These are phyloP conservation scores for Lasiurus borealis DNA, from an alignment of 2,113 vertebrate genomes.

Conservation along the genomic window DNA sequence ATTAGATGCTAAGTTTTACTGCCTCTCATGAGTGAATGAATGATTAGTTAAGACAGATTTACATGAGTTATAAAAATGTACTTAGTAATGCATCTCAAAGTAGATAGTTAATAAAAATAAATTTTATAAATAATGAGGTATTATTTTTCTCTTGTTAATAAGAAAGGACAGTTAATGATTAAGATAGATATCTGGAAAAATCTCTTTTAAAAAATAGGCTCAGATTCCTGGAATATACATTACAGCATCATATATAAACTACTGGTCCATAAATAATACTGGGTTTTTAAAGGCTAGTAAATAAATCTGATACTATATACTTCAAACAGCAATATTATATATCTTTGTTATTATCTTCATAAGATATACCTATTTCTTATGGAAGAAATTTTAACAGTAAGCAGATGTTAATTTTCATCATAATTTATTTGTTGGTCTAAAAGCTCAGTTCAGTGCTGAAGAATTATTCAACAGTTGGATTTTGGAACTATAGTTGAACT, in stretches of 20 bases:
- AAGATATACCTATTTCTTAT: background rate
- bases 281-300: conserved; percentile 58
- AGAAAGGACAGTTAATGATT: conserved; percentile 42
- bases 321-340: conserved; percentile 44
- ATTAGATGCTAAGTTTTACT: background rate
- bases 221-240: conserved; percentile 48
- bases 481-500: conserved; percentile 47
- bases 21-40: conserved; percentile 46
- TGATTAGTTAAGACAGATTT: conserved; percentile 61
- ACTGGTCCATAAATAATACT: conserved; percentile 35
- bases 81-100: conserved; percentile 51
- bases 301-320: conserved; percentile 50
- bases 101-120: conserved; percentile 62
- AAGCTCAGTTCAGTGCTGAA: conserved; percentile 28
- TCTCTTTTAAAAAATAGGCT: background rate
- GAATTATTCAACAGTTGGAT: background rate
- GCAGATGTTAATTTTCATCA: conserved; percentile 70
- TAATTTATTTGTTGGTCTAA: conserved; percentile 56
- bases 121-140: conserved; percentile 54
- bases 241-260: background rate
- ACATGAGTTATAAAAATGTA: conserved; percentile 68
- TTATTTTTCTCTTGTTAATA: conserved; percentile 53
- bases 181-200: conserved; percentile 26
- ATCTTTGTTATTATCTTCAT: background rate
- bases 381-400: conserved; percentile 62